Base-by-base conservation (phyloP, 2,888 invertebrate species). In the Tupiocoris notatus region DNA sequence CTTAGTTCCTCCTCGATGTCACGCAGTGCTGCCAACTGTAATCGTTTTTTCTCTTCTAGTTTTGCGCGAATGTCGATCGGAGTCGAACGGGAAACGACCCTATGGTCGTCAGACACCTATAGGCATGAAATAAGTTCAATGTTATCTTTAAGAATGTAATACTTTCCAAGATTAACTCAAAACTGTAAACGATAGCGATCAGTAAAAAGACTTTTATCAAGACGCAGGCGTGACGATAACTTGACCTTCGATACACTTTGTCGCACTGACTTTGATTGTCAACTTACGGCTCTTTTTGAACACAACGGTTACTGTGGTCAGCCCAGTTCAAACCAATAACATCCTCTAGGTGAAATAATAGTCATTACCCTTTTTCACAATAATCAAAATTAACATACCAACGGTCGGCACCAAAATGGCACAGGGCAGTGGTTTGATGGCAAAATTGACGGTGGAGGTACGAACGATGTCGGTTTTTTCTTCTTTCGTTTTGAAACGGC, bases 391-490 rank as follows among this genome's bases (percentile, higher is more conserved):
- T n/a, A 23, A 16, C 75, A 59, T n/a, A 77, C 78, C 39, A 91
- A 83, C 0, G 92, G 92, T 18, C 91, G 85, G 61, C 92, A 86
- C 92, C 92, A 92, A 85, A 92, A 88, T 80, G 92, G 91, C 78
- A 91, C 86, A 20, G 79, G 79, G 65, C 78, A 80, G 22, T 79
- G 79, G 64, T 79, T 79, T 1, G 79, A 68, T 9, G 79, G 79
- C 18, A 68, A 74, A 16, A 81, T 80, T 16, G 84, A 85, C 0
- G 90, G 90, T 0, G 93, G 93, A 0, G 94, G 94, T 1, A 94
- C 91, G 83, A 94, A 94, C 0, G 91, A 90, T 0, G 94, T 93
- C n/a, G 94, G 94, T 84, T 94, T 94, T 83, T 95, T 95, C 85
- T 94, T 94, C 83, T 94, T 94, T 22, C 94, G 87, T 78, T 89